Evolutionary conservation across 2,113 vertebrate genomes (phyloP).

Genomic region (Lepidothrix coronata): DNA sequence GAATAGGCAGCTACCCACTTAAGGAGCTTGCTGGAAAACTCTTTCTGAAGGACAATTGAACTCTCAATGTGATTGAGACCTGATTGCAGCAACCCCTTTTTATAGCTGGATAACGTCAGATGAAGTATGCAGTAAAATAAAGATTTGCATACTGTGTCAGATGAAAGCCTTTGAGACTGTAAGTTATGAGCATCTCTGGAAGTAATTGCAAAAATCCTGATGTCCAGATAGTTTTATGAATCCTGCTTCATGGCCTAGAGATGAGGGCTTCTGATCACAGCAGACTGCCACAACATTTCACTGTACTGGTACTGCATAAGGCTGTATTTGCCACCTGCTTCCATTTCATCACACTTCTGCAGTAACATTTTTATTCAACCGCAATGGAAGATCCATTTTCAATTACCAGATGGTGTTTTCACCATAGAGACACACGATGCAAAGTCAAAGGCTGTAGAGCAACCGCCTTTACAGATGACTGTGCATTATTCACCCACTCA

Average conservation of each 20-base stretch:
- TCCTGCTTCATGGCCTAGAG: neutral
- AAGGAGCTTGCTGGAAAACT: neutral
- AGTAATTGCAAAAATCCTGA: neutral
- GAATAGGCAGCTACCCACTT: neutral
- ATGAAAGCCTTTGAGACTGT: neutral
- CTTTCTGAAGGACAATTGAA: neutral
- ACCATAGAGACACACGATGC: neutral
- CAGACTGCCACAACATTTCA: neutral
- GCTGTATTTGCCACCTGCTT: neutral
- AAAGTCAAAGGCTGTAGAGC: neutral
- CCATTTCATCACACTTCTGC: neutral
- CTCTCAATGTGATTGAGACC: neutral
- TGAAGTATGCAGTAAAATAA: neutral
- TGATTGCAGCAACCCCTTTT: neutral
- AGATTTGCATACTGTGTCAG: neutral
- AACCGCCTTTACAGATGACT: neutral
- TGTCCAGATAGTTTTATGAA: neutral
- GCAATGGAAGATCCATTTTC: neutral
- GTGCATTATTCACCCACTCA: neutral
- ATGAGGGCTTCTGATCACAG: rapidly evolving
- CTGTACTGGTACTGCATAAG: neutral
- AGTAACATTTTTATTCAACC: neutral
- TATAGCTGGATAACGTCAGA: neutral
- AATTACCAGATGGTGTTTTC: neutral
- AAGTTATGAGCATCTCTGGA: neutral